phyloP scores from a whole-genome alignment of 2,797 vertebrate species.

The Bradypodion pumilum region DNA sequence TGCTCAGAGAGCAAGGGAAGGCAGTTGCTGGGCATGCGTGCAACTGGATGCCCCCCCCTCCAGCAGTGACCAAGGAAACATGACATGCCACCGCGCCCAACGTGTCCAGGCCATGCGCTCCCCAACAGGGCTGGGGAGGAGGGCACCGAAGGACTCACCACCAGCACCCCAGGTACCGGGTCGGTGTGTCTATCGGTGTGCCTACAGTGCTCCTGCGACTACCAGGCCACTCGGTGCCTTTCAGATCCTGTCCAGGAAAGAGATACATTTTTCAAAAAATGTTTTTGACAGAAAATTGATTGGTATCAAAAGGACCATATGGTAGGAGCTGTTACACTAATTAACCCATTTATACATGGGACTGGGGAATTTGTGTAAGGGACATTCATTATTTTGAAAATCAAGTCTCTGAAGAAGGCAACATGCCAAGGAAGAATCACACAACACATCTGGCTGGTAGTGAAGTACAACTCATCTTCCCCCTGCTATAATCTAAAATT shows the following conservation, averaged over 20 bases:
- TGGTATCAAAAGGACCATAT: neutral
- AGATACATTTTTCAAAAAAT: neutral
- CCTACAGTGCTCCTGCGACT: no score
- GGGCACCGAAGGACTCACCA: no score
- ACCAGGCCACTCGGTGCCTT: no score
- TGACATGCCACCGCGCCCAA: no score
- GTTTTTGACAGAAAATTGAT: neutral
- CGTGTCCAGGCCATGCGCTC: no score
- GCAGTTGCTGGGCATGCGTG: no score
- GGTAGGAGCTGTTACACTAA: neutral
- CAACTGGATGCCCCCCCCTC: no score
- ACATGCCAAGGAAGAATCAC: neutral
- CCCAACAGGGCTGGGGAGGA: no score
- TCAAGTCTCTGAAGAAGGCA: neutral
- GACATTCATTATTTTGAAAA: conserved; percentile 1
- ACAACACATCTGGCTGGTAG: neutral
- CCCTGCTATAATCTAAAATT: conserved; percentile 8
- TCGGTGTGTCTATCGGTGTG: no score
- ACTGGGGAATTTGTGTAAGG: neutral
- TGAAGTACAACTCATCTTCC: neutral
- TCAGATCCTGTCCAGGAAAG: neutral
- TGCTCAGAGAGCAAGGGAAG: no score
- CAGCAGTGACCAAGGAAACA: no score
- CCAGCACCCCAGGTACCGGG: no score
- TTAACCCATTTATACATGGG: neutral